A percentile compares a stretch with the other conserved stretches of the same genome.
Conservation (phyloP, 2,888 invertebrate species). For the Calameuta idolon region DNA sequence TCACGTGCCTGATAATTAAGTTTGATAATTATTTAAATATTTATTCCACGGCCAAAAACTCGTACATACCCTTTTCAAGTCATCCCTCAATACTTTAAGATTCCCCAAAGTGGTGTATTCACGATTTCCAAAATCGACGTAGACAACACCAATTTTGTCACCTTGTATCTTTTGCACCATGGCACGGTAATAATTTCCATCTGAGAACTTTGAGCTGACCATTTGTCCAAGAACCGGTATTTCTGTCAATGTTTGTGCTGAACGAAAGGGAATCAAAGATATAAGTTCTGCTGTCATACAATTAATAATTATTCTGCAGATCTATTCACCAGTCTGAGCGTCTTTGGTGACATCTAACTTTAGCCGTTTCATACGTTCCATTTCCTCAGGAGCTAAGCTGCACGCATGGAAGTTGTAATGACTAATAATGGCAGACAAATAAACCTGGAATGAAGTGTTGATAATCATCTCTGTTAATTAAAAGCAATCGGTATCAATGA, state of each 20-base stretch:
- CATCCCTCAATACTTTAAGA: constrained; percentile 44
- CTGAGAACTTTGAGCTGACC: constrained; percentile 52
- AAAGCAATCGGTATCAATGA: not conserved
- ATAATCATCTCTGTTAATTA: constrained; percentile 11
- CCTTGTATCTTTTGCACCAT: constrained; percentile 43
- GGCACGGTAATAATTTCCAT: constrained; percentile 59
- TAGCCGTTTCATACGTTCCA: constrained; percentile 42
- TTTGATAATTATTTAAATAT: constrained; percentile 7
- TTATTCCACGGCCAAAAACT: not conserved
- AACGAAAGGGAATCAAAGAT: constrained; percentile 8
- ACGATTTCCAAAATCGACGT: constrained; percentile 61
- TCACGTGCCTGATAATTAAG: not conserved
- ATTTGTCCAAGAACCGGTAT: constrained; percentile 50
- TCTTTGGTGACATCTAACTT: constrained; percentile 51
- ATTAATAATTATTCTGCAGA: not conserved
- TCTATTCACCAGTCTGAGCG: constrained; percentile 44
- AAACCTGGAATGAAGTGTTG: constrained; percentile 41
- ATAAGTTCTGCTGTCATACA: constrained; percentile 3
- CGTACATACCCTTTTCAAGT: constrained; percentile 46
- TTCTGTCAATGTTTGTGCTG: constrained; percentile 42
- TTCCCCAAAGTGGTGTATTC: constrained; percentile 40
- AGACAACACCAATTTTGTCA: constrained; percentile 41
- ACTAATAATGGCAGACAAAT: constrained; percentile 41
- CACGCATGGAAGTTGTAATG: constrained; percentile 46
- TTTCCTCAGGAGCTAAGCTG: constrained; percentile 35